Percentiles rank a stretch among this genome's conserved stretches.
Evolutionary conservation across 1,140 invertebrate genomes (phyloP).

Genomic region (Campoletis sonorensis): DNA sequence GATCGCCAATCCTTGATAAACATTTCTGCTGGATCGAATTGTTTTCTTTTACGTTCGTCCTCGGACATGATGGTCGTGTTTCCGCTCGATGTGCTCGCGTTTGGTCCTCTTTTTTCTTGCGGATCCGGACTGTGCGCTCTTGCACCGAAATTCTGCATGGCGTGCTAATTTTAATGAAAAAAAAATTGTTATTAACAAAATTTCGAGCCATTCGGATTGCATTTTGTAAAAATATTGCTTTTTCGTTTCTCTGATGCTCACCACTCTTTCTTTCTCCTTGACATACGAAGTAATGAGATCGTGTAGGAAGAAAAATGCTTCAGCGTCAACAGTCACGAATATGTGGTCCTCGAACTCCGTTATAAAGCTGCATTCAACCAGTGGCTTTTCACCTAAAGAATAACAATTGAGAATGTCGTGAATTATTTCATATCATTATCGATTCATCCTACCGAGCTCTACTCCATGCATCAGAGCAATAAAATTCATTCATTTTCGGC

Average conservation of each 20-base stretch:
- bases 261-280: slow-evolving; percentile 92
- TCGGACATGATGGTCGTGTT: slow-evolving; percentile 64
- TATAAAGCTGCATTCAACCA: slow-evolving; percentile 97
- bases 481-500: neutral
- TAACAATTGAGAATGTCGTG: slow-evolving; percentile 34
- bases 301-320: slow-evolving; percentile 98
- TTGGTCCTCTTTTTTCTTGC: slow-evolving; percentile 65
- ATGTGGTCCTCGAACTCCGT: slow-evolving; percentile 99
- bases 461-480: slow-evolving; percentile 46
- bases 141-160: slow-evolving; percentile 66
- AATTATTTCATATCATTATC: neutral
- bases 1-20: slow-evolving; percentile 92
- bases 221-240: slow-evolving; percentile 26
- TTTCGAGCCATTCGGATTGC: neutral
- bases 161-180: slow-evolving; percentile 49
- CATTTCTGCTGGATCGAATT: slow-evolving; percentile 78
- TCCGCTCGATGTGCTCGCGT: slow-evolving; percentile 52
- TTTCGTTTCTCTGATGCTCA: slow-evolving; percentile 72
- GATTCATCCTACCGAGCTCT: neutral
- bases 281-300: slow-evolving; percentile 97
- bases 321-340: slow-evolving; percentile 97
- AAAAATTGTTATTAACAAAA: neutral
- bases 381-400: slow-evolving; percentile 86
- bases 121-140: slow-evolving; percentile 75
- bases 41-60: slow-evolving; percentile 74